These are phyloP conservation scores for Periophthalmus magnuspinnatus DNA, from an alignment of 2,797 vertebrate genomes.

Conservation along the genomic window DNA sequence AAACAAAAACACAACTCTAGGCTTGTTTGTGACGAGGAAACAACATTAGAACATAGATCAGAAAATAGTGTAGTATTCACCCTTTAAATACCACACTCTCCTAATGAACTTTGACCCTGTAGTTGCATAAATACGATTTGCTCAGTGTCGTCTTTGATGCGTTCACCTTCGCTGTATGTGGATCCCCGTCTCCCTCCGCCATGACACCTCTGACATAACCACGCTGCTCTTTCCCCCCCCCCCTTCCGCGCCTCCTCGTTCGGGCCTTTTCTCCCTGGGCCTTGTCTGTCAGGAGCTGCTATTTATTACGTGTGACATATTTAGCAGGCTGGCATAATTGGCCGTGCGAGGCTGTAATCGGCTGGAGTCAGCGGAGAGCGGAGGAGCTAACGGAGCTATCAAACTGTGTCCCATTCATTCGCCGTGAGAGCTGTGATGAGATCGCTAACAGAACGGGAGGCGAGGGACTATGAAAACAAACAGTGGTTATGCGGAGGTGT, in stretches of 20 bases:
- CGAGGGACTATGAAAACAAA: slow-evolving; percentile 42
- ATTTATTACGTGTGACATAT: slow-evolving; percentile 75
- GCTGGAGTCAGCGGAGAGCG: slow-evolving; percentile 62
- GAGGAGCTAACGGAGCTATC: slow-evolving; percentile 64
- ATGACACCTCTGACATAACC: slow-evolving; percentile 17
- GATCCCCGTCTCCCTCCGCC: slow-evolving; percentile 39
- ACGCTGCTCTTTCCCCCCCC: slow-evolving; percentile 40
- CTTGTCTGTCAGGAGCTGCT: slow-evolving; percentile 65
- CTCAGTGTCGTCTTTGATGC: slow-evolving; percentile 22
- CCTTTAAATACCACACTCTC: no score
- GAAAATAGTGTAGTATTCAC: no score
- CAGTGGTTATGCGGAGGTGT: slow-evolving; percentile 26
- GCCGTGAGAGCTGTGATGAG: slow-evolving; percentile 65
- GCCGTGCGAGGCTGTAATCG: slow-evolving; percentile 64
- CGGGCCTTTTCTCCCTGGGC: slow-evolving; percentile 41
- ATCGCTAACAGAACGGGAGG: slow-evolving; percentile 51
- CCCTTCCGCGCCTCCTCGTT: slow-evolving; percentile 32
- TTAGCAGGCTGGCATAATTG: slow-evolving; percentile 76
- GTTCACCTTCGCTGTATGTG: slow-evolving; percentile 24
- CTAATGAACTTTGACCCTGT: background rate
- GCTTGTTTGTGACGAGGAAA: no score
- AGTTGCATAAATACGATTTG: slow-evolving; percentile 5
- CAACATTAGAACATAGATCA: no score
- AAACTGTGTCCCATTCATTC: slow-evolving; percentile 63
- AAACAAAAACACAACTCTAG: no score